Evolutionary conservation across 1,140 invertebrate species (phyloP).

Genomic region (Euwallacea fornicatus): DNA sequence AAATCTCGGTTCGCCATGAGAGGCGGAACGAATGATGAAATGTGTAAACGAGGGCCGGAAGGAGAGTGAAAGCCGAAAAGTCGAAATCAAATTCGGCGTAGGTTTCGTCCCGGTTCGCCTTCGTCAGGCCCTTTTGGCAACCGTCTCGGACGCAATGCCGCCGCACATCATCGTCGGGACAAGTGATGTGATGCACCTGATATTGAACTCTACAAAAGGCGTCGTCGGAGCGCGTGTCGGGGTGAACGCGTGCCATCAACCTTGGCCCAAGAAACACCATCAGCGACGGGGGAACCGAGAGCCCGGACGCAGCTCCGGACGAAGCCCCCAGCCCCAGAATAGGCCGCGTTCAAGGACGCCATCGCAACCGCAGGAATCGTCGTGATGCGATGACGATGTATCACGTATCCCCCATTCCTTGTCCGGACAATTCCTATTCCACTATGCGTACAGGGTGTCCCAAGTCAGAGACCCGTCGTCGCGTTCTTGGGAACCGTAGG

Average conservation of each 20-base stretch:
- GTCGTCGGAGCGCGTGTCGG: constrained; percentile 24
- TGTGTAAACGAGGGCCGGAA: too few species aligned
- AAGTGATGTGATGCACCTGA: background rate
- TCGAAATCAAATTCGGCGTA: too few species aligned
- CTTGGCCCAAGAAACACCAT: constrained; percentile 38
- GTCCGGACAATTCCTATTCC: too few species aligned
- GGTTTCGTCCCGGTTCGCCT: background rate
- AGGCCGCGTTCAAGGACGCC: constrained; percentile 11
- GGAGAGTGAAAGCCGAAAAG: too few species aligned
- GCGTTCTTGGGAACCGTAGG: too few species aligned
- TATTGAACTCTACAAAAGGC: background rate
- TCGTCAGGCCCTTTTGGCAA: background rate
- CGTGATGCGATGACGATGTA: constrained; percentile 6
- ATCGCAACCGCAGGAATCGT: background rate
- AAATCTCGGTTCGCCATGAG: background rate
- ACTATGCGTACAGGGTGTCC: background rate
- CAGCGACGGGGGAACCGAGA: constrained; percentile 5
- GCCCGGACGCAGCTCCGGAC: constrained; percentile 23
- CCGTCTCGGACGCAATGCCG: background rate
- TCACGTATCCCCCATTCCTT: too few species aligned
- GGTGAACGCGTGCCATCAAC: constrained; percentile 44
- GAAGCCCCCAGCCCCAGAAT: constrained; percentile 23
- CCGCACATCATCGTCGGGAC: background rate
- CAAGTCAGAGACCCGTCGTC: too few species aligned
- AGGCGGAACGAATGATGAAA: too few species aligned